Evolutionary conservation across 37 sponge, comb jelly and placozoan species (phyloP).

Genomic region (Tethya wilhelma): DNA sequence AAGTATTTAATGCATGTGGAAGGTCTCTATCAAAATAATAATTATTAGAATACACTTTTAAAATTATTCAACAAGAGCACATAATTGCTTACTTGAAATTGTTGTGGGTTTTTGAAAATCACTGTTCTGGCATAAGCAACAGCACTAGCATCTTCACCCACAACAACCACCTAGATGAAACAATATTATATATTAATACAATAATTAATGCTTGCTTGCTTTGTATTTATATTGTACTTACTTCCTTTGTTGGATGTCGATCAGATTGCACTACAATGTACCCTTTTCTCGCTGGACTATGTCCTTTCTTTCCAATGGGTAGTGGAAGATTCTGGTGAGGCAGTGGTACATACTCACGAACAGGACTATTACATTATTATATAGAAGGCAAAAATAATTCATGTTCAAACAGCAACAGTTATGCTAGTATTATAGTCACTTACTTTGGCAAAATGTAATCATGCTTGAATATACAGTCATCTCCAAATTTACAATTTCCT

Average conservation of each 20-base stretch:
- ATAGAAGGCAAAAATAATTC: background rate
- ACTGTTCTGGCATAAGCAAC: background rate
- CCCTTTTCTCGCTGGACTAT: background rate
- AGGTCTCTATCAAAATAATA: too few relatives aligned
- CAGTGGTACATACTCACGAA: background rate
- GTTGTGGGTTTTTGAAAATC: background rate
- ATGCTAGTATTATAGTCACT: too few relatives aligned
- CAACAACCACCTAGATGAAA: background rate
- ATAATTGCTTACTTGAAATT: background rate
- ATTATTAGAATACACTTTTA: too few relatives aligned
- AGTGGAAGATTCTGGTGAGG: background rate
- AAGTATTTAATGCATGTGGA: background rate
- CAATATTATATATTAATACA: background rate
- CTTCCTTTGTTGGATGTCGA: background rate
- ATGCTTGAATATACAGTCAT: too few relatives aligned
- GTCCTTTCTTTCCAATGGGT: background rate
- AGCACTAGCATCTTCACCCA: background rate
- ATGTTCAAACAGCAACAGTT: background rate
- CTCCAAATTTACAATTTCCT: too few relatives aligned
- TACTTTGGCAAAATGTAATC: too few relatives aligned
- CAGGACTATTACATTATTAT: background rate
- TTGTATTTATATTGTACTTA: background rate
- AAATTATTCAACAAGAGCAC: too few relatives aligned
- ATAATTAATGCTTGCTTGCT: background rate
- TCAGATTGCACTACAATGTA: background rate